These are phyloP conservation scores for Lasioglossum baleicum DNA, from an alignment of 1,140 invertebrate species.

Conservation along the genomic window DNA sequence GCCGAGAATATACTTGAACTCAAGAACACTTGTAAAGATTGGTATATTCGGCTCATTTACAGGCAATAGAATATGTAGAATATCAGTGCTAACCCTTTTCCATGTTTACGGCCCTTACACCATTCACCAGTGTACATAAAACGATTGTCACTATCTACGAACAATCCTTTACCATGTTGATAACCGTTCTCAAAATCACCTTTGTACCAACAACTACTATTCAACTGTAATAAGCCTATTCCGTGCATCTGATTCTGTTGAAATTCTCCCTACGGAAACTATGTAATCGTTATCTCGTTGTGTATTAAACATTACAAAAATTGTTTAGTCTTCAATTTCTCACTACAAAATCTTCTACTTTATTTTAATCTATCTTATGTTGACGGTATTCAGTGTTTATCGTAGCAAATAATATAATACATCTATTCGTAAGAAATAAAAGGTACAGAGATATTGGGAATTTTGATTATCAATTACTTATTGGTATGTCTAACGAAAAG, in stretches of 20 bases:
- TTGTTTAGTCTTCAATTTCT: no score
- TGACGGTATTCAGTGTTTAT: no score
- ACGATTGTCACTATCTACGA: slow-evolving; percentile 78
- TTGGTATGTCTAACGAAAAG: no score
- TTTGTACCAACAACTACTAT: slow-evolving; percentile 80
- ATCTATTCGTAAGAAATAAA: no score
- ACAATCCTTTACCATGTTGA: slow-evolving; percentile 80
- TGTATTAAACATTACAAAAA: not conserved
- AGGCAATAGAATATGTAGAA: not conserved
- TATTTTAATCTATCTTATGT: no score
- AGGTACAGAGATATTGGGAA: no score
- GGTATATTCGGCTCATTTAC: not conserved
- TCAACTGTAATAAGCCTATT: slow-evolving; percentile 79
- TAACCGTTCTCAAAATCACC: slow-evolving; percentile 80
- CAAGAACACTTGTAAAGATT: not conserved
- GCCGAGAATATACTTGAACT: no score
- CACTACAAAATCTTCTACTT: no score
- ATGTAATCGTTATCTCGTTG: not conserved
- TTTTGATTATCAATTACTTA: no score
- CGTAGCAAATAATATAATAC: no score
- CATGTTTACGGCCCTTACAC: slow-evolving; percentile 79
- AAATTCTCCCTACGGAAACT: slow-evolving; percentile 79
- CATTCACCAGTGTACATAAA: slow-evolving; percentile 80
- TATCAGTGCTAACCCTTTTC: slow-evolving; percentile 63
- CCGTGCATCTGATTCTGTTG: slow-evolving; percentile 80